phyloP scores from a whole-genome alignment of 2,797 vertebrate species.

The Pelodytes ibericus region DNA sequence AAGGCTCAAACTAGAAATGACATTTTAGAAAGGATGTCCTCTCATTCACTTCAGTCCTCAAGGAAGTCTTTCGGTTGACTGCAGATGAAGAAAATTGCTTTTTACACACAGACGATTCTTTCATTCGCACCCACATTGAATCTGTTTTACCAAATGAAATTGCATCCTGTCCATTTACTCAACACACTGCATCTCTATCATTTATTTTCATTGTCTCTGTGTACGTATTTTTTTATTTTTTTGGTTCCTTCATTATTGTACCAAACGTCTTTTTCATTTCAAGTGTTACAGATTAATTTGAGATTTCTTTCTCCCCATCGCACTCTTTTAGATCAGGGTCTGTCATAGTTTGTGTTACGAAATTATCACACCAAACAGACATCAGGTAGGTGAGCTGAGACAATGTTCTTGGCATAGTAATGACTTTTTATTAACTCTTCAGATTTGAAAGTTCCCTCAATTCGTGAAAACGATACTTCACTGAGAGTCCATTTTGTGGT shows the following conservation, averaged over 20 bases:
- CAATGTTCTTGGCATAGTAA: conserved; percentile 34
- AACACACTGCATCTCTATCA: conserved; percentile 36
- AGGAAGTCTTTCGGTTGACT: conserved; percentile 42
- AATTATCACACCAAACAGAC: conserved; percentile 49
- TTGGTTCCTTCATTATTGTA: conserved; percentile 12
- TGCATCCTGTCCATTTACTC: conserved; percentile 50
- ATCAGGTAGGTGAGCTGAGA: conserved; percentile 20
- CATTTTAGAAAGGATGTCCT: conserved; percentile 47
- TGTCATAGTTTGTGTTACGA: conserved; percentile 40
- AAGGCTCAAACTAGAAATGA: conserved; percentile 41
- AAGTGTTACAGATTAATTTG: conserved; percentile 41
- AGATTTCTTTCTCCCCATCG: conserved; percentile 38
- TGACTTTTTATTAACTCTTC: conserved; percentile 30
- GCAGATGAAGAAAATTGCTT: conserved; percentile 55
- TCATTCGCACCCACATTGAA: conserved; percentile 55
- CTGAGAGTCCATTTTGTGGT: not conserved
- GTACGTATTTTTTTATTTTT: conserved; percentile 26
- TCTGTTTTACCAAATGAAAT: conserved; percentile 54
- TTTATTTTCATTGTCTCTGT: conserved; percentile 54
- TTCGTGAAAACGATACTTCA: conserved; percentile 3
- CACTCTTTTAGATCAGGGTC: conserved; percentile 39
- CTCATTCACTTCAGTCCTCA: conserved; percentile 41
- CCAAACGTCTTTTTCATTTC: conserved; percentile 36
- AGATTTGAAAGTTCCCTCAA: conserved; percentile 24
- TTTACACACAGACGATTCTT: conserved; percentile 59